phyloP scores from a whole-genome alignment of 2,113 vertebrate species.

The Laticauda laticaudata region DNA sequence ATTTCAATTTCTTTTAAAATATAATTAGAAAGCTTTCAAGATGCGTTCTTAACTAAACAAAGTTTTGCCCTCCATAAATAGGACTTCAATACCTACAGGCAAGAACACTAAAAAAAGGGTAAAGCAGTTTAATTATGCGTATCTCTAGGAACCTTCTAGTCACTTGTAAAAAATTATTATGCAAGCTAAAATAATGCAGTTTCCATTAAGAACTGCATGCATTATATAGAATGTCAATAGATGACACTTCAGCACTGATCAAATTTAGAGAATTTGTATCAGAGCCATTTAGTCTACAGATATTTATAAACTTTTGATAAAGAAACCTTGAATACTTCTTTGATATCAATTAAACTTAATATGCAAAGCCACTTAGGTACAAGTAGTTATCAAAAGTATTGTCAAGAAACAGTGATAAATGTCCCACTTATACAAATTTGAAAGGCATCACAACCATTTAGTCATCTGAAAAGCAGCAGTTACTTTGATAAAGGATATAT shows the following conservation, averaged over 20 bases:
- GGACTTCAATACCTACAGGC: constrained; percentile 3
- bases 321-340: not conserved
- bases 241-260: not conserved
- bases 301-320: not conserved
- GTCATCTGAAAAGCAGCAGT: not conserved
- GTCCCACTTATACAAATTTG: not conserved
- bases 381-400: not conserved
- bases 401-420: not conserved
- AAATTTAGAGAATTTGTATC: not conserved
- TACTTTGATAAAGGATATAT: not conserved
- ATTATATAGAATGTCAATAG: not conserved
- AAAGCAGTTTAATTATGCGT: constrained; percentile 17
- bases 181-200: constrained; percentile 9
- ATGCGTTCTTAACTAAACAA: constrained; percentile 12
- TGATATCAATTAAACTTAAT: not conserved
- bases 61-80: not conserved
- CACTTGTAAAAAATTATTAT: constrained; percentile 7
- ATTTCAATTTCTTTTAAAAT: constrained; percentile 5
- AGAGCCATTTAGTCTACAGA: not conserved
- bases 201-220: constrained; percentile 1
- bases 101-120: constrained; percentile 18
- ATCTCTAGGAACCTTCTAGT: not conserved
- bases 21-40: constrained; percentile 19
- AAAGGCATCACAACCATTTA: not conserved
- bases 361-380: not conserved